Evolutionary conservation across 2,113 vertebrate species (phyloP).

Genomic region (Phaethon lepturus): DNA sequence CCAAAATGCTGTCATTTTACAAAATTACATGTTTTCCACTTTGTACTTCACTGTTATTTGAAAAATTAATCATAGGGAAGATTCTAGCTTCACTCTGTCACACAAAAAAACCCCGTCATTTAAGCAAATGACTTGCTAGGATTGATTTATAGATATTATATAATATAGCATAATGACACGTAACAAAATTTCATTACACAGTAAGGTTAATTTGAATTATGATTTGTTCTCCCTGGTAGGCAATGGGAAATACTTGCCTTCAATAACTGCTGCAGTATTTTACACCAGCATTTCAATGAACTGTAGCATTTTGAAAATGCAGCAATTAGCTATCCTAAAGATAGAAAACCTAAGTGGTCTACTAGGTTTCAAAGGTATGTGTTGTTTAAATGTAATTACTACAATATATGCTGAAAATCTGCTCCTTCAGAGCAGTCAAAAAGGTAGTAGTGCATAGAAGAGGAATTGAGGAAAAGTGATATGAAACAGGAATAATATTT

Average conservation of each 20-base stretch:
- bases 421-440: background rate
- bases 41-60: background rate
- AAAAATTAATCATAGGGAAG: background rate
- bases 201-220: slow-evolving; percentile 55
- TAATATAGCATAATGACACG: slow-evolving; percentile 3
- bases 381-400: background rate
- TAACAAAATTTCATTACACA: slow-evolving; percentile 35
- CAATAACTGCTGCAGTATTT: background rate
- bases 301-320: background rate
- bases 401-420: background rate
- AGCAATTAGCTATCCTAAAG: background rate
- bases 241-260: background rate
- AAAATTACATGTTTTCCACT: background rate
- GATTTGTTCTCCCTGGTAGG: slow-evolving; percentile 26
- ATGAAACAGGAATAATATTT: background rate
- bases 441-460: background rate
- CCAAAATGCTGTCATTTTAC: background rate
- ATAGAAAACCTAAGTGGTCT: background rate
- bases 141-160: slow-evolving; percentile 26
- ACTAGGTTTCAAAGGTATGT: background rate
- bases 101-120: background rate
- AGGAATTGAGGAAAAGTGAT: background rate
- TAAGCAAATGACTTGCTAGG: background rate
- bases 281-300: background rate
- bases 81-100: background rate